Conservation (phyloP, 1,140 invertebrate genomes). For the Thrips palmi region DNA sequence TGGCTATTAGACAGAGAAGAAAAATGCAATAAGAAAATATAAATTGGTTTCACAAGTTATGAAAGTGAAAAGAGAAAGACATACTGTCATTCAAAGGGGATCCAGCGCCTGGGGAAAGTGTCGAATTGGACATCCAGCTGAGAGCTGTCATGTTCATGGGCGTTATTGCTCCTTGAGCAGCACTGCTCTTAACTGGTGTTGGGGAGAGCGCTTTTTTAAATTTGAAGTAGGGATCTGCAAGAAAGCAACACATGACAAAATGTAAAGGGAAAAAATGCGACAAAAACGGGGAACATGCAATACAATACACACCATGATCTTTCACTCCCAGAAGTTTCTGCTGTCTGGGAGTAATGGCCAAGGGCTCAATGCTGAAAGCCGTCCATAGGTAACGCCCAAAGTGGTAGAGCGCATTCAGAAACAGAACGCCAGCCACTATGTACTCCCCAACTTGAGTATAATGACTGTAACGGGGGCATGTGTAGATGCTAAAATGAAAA, state of each 20-base stretch:
- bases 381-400: conserved; percentile 22
- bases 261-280: conserved; percentile 9
- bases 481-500: conserved; percentile 1
- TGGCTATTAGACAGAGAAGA: conserved; percentile 12
- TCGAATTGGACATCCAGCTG: conserved; percentile 20
- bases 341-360: conserved; percentile 22
- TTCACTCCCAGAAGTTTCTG: conserved; percentile 22
- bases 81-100: conserved; percentile 19
- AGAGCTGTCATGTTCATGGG: conserved; percentile 20
- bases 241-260: conserved; percentile 3
- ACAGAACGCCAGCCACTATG: conserved; percentile 16
- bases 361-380: conserved; percentile 17
- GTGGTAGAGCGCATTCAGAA: conserved; percentile 24
- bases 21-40: conserved; percentile 4
- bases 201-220: too few relatives aligned
- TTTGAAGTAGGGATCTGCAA: conserved; percentile 17
- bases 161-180: conserved; percentile 14
- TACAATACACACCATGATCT: conserved; percentile 15
- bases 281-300: conserved; percentile 1
- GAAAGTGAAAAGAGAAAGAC: conserved; percentile 6
- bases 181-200: conserved; percentile 7
- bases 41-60: conserved; percentile 9
- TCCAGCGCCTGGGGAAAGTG: conserved; percentile 9
- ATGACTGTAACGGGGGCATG: background rate
- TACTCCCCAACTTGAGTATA: conserved; percentile 19